phyloP scores from a whole-genome alignment of 2,113 vertebrate genomes.

The Eulemur macaco region DNA sequence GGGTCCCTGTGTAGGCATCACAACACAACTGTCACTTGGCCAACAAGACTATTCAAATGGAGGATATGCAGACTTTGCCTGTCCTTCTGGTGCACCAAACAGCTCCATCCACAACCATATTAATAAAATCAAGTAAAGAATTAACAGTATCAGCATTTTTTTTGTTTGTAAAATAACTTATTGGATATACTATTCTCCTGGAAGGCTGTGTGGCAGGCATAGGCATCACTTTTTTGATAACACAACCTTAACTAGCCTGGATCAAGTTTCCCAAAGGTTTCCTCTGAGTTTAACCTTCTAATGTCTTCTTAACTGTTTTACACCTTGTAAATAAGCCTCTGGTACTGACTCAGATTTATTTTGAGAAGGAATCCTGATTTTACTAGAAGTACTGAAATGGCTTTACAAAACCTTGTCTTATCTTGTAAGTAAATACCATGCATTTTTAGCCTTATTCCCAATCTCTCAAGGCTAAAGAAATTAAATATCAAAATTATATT shows the following conservation, averaged over 20 bases:
- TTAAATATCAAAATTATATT: slow-evolving; percentile 62
- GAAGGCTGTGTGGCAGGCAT: fast-evolving
- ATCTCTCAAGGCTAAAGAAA: slow-evolving; percentile 55
- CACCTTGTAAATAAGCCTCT: slow-evolving; percentile 56
- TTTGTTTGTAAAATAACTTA: neutral
- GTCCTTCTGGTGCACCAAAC: neutral
- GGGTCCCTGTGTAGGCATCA: neutral
- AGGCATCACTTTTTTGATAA: neutral
- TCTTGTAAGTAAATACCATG: slow-evolving; percentile 68
- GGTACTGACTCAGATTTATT: slow-evolving; percentile 48
- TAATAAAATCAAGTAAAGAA: neutral
- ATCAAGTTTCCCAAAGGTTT: neutral
- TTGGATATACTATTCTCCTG: neutral
- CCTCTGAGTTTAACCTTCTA: slow-evolving; percentile 35
- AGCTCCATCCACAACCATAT: neutral
- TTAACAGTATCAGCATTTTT: neutral
- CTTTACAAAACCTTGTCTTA: slow-evolving; percentile 63
- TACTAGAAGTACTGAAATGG: slow-evolving; percentile 56
- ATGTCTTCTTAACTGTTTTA: slow-evolving; percentile 50
- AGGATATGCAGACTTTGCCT: fast-evolving
- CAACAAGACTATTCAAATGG: neutral
- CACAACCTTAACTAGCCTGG: neutral
- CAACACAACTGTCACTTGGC: neutral
- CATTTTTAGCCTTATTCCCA: slow-evolving; percentile 57
- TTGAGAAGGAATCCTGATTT: slow-evolving; percentile 67